Evolutionary conservation across 2,888 invertebrate genomes (phyloP).

Genomic region (Hypomecis punctinalis): DNA sequence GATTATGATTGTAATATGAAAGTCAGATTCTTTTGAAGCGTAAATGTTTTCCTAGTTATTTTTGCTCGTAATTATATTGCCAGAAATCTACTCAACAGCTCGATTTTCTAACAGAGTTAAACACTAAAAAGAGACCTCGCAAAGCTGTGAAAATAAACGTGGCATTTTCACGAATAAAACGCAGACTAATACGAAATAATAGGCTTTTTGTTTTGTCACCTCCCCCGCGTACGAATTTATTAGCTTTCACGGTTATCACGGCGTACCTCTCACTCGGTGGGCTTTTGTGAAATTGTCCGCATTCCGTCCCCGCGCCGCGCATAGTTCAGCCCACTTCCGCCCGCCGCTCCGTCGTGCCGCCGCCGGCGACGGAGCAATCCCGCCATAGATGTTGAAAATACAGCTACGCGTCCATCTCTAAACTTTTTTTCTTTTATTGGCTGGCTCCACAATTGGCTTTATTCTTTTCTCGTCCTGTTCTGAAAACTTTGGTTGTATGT

Average conservation of each 20-base stretch:
- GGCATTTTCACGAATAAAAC: slow-evolving; percentile 43
- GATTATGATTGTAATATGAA: no score
- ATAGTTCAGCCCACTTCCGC: slow-evolving; percentile 69
- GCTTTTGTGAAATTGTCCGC: slow-evolving; percentile 76
- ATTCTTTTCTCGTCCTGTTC: slow-evolving; percentile 51
- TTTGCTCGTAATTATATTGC: slow-evolving; percentile 18
- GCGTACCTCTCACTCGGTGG: slow-evolving; percentile 73
- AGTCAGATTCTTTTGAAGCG: no score
- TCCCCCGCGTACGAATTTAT: slow-evolving; percentile 73
- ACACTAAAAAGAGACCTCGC: slow-evolving; percentile 35
- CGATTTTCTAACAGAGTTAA: slow-evolving; percentile 30
- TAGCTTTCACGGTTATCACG: slow-evolving; percentile 75
- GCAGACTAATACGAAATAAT: slow-evolving; percentile 53
- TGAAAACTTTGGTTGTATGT: slow-evolving; percentile 46
- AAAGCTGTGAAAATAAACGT: slow-evolving; percentile 42
- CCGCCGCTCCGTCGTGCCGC: slow-evolving; percentile 53
- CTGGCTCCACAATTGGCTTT: slow-evolving; percentile 52
- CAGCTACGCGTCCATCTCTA: slow-evolving; percentile 57
- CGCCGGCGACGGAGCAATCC: slow-evolving; percentile 60
- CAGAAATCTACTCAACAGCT: slow-evolving; percentile 44
- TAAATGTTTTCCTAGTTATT: background rate
- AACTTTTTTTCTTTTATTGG: slow-evolving; percentile 55
- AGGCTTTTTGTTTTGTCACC: slow-evolving; percentile 69
- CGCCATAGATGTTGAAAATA: slow-evolving; percentile 66
- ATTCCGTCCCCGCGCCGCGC: slow-evolving; percentile 68